Conservation (phyloP, 37 sponge, comb jelly and placozoan species). For the Sycon ciliatum region DNA sequence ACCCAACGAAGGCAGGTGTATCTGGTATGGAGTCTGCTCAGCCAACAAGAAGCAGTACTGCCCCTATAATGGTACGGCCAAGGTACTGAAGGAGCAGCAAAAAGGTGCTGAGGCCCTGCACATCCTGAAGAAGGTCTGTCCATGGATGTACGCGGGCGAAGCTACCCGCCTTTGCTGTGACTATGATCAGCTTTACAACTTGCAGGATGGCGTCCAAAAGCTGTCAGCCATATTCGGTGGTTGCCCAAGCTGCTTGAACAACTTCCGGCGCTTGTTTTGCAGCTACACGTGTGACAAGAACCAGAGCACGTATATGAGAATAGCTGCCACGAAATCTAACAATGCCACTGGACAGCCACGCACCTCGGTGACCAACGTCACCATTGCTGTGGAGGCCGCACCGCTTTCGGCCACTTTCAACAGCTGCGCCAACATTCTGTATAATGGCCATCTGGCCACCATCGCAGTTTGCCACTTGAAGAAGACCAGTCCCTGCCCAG, state of each 20-base stretch:
- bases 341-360: too few relatives aligned
- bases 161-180: constrained; percentile 61
- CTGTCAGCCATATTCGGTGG: constrained; percentile 57
- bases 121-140: constrained; percentile 53
- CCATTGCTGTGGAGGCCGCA: too few relatives aligned
- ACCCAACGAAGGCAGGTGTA: constrained; percentile 46
- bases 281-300: constrained; percentile 68
- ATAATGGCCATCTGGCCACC: too few relatives aligned
- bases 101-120: constrained; percentile 18
- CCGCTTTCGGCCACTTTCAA: too few relatives aligned
- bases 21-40: constrained; percentile 63
- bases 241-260: constrained; percentile 70
- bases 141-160: constrained; percentile 33
- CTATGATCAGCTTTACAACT: constrained; percentile 32
- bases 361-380: too few relatives aligned
- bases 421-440: too few relatives aligned
- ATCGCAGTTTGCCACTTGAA: too few relatives aligned
- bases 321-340: neutral
- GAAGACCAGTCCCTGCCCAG: too few relatives aligned
- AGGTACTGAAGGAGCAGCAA: neutral
- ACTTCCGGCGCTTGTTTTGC: constrained; percentile 72
- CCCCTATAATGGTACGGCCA: constrained; percentile 61
- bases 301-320: constrained; percentile 43
- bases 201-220: too few relatives aligned
- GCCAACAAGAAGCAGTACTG: constrained; percentile 40